phyloP scores from a whole-genome alignment of 2,888 invertebrate genomes.

The Rotaria macrura region DNA sequence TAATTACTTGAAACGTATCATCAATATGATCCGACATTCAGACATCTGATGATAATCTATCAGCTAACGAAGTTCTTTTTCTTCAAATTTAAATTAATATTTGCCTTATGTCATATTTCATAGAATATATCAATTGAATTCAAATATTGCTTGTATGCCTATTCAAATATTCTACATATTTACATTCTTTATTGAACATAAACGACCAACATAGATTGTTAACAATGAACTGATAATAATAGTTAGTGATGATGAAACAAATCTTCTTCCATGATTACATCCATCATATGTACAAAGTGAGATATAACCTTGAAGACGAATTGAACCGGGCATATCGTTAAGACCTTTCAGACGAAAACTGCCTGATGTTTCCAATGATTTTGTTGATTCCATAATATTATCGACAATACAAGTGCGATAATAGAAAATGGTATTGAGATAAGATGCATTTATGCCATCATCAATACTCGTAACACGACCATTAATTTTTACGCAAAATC shows the following conservation, averaged over 20 bases:
- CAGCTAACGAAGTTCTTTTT: no score
- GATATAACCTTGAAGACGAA: background rate
- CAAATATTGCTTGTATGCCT: no score
- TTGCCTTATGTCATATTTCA: no score
- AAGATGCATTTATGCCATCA: background rate
- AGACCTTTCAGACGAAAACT: background rate
- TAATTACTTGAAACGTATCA: no score
- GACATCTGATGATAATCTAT: no score
- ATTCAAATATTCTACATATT: no score
- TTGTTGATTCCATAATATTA: slow-evolving; percentile 8
- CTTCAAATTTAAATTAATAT: no score
- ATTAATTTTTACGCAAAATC: background rate
- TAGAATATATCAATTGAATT: no score
- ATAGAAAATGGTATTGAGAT: background rate
- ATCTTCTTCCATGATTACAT: background rate
- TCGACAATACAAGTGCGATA: background rate
- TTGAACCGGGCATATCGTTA: background rate
- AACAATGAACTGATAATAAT: background rate
- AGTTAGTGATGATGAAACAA: background rate
- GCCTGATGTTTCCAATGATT: background rate
- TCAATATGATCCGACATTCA: no score
- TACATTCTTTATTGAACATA: no score
- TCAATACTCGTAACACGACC: background rate
- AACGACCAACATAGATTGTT: background rate
- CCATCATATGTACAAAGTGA: background rate